Evolutionary conservation across 2,797 vertebrate genomes (phyloP), one percentile per base, ranked within the genome.

Genomic region (Trematomus bernacchii): DNA sequence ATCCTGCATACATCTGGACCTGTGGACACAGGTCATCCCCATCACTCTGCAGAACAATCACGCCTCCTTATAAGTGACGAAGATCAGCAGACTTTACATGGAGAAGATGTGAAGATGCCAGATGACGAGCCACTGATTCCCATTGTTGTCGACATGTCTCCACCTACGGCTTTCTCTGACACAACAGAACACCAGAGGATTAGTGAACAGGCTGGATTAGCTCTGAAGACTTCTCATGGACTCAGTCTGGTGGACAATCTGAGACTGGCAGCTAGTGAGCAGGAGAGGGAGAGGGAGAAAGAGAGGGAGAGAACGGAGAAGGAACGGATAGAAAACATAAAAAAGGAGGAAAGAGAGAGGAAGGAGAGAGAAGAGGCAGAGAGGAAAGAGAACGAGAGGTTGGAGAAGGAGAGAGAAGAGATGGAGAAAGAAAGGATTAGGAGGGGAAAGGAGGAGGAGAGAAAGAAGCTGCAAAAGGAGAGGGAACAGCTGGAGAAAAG

Each of bases 201-300:
- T 12, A 52, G 30, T n/a, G 15, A 74, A 60, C 48, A 81, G 19
- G 13, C 13, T 8, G 44, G 66, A 15, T 30, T 50, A 42, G 4
- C 27, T 71, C 74, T 42, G 30, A 66, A 72, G 66, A 8, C 21
- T 16, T 60, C 42, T 43, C 46, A 7, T 0, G 80, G 44, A 6
- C 59, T 90, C 0, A 84, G 87, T 77, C 70, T 93, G 54, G 93
- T 93, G 53, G 91, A 77, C 16, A 84, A 89, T 73, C 85, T 94
- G 73, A 77, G 92, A 69, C 86, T 76, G 6, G 92, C 91, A 3
- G 93, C 94, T 6, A 78, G 59, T 16, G 91, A 95, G 40, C 82
- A 82, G 30, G 86, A 90, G 76, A 86, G 40, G n/a, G 82, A 83
- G 51, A 79, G 71, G 30, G 80, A 86, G 66, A 10, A 15, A 47